phyloP scores from a whole-genome alignment of 2,888 invertebrate species.

The Drosophila atroscutellata region DNA sequence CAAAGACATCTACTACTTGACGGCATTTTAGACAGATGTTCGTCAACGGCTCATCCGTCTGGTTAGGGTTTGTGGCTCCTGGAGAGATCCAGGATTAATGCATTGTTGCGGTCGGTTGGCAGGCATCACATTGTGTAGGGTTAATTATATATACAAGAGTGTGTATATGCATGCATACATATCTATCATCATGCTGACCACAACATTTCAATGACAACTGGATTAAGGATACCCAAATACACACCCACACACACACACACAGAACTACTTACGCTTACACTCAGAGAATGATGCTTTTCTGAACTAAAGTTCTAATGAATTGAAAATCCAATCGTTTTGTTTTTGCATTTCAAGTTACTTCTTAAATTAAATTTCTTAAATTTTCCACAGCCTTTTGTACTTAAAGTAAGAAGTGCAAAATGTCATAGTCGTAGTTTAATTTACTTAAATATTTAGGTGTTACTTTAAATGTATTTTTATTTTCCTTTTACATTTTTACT shows the following conservation, averaged over 20 bases:
- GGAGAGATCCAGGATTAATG: conserved; percentile 60
- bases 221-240: conserved; percentile 28
- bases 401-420: neutral
- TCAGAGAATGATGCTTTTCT: neutral
- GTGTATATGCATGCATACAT: neutral
- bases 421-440: neutral
- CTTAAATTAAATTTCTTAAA: neutral
- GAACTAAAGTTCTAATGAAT: neutral
- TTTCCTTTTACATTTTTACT: neutral
- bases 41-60: conserved; percentile 35
- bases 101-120: conserved; percentile 64
- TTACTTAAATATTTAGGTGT: neutral
- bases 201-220: conserved; percentile 66
- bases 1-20: neutral
- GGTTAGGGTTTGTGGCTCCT: conserved; percentile 10
- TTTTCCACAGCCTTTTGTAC: neutral
- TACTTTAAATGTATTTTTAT: neutral
- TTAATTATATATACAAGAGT: conserved; percentile 63
- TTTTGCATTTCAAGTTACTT: neutral
- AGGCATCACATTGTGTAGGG: conserved; percentile 58
- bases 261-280: neutral
- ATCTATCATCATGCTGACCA: conserved; percentile 45
- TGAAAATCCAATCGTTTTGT: neutral
- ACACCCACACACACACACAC: neutral
- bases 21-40: conserved; percentile 33